Conservation (phyloP, 2,888 invertebrate species). For the Sabatieria punctata region DNA sequence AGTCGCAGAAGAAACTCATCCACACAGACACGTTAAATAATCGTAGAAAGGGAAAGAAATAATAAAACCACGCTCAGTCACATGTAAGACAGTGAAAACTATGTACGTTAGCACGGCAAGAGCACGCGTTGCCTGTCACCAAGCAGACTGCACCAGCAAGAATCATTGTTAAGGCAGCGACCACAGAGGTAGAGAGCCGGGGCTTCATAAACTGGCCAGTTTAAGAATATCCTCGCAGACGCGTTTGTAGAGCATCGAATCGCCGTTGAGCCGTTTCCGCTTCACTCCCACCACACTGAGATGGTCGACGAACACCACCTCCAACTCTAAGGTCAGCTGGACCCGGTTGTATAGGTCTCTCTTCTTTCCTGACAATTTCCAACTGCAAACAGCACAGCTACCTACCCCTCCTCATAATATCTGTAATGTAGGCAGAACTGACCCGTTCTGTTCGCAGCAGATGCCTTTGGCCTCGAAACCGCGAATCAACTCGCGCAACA, state of each 20-base stretch:
- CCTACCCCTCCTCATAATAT: not conserved
- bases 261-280: slow-evolving; percentile 55
- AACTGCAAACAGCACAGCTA: slow-evolving; percentile 37
- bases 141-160: no score
- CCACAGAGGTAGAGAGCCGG: no score
- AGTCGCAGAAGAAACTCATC: no score
- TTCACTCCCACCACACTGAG: slow-evolving; percentile 43
- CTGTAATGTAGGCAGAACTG: slow-evolving; percentile 23
- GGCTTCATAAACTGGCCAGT: slow-evolving; percentile 19
- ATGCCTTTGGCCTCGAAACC: slow-evolving; percentile 48
- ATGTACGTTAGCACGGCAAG: no score
- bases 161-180: not conserved
- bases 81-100: no score
- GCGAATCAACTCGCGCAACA: slow-evolving; percentile 44
- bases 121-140: no score
- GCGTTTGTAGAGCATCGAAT: slow-evolving; percentile 61
- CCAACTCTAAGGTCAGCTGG: slow-evolving; percentile 51
- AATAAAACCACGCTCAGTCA: no score
- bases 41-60: no score
- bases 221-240: slow-evolving; percentile 52
- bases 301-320: slow-evolving; percentile 40
- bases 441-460: slow-evolving; percentile 49
- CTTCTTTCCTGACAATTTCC: slow-evolving; percentile 48
- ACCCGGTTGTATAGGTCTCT: slow-evolving; percentile 38
- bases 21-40: no score